These are phyloP conservation scores for Nysson spinosus DNA, from an alignment of 2,888 invertebrate species.

Conservation along the genomic window DNA sequence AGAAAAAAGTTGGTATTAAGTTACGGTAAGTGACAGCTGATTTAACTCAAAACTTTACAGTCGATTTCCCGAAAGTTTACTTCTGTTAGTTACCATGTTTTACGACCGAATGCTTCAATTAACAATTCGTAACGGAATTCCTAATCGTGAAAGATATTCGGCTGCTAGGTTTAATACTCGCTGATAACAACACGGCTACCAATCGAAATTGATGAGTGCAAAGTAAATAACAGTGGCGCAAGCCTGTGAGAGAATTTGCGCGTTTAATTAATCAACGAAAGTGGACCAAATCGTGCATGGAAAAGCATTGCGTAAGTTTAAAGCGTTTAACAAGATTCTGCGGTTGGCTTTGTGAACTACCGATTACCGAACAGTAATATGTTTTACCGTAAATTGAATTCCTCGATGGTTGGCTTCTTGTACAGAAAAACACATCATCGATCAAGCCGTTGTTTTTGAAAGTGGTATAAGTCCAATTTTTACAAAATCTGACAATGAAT, in stretches of 20 bases:
- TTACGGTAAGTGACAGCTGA: no score
- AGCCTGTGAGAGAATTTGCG: conserved; percentile 22
- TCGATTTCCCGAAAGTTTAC: no score
- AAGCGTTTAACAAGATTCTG: conserved; percentile 62
- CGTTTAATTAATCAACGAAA: conserved; percentile 49
- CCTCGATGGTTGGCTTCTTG: neutral
- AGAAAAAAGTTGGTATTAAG: no score
- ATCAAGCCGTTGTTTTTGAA: no score
- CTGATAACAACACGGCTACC: no score
- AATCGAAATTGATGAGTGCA: conserved; percentile 3
- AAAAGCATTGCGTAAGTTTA: conserved; percentile 51
- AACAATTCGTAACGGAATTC: neutral
- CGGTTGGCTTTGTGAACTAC: conserved; percentile 50
- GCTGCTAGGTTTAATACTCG: no score
- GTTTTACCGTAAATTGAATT: neutral
- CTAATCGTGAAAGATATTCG: neutral
- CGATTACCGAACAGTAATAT: conserved; percentile 29
- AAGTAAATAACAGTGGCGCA: conserved; percentile 21
- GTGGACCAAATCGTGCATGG: conserved; percentile 15
- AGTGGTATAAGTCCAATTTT: no score
- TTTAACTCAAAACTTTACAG: no score
- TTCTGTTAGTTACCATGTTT: no score
- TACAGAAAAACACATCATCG: no score
- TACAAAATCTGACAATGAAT: no score
- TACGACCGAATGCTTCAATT: neutral